Conservation (phyloP, 2,797 vertebrate genomes). For the Botia kubotai region DNA sequence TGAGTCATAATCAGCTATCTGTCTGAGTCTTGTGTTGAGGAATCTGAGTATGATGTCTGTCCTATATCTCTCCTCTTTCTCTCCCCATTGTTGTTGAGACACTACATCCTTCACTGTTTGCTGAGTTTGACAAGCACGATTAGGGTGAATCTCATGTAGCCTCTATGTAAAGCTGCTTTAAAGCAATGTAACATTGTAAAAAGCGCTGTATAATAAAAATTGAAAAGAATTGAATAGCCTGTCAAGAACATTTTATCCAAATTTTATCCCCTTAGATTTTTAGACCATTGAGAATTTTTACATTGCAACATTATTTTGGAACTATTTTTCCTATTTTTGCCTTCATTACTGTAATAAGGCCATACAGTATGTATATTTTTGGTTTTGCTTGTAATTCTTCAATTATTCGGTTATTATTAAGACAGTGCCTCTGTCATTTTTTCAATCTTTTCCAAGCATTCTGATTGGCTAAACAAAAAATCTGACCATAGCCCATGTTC, state of each 20-base stretch:
- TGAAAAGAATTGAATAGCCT: background rate
- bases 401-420: no score
- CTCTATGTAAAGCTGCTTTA: no score
- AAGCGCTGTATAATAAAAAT: no score
- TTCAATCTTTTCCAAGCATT: background rate
- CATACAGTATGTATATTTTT: no score
- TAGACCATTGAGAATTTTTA: no score
- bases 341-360: no score
- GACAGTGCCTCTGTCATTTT: no score
- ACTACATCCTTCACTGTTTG: background rate
- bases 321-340: no score
- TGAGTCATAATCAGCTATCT: slow-evolving; percentile 55
- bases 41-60: slow-evolving; percentile 3
- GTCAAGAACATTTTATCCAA: background rate
- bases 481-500: background rate
- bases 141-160: background rate
- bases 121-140: background rate
- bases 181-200: no score
- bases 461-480: background rate
- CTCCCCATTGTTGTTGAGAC: background rate
- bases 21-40: slow-evolving; percentile 10
- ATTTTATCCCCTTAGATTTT: background rate
- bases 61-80: background rate
- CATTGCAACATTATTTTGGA: no score
- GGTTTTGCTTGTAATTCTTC: no score